Base-by-base conservation (phyloP, 2,113 vertebrate genomes). In the Apistogramma diplotaenia region DNA sequence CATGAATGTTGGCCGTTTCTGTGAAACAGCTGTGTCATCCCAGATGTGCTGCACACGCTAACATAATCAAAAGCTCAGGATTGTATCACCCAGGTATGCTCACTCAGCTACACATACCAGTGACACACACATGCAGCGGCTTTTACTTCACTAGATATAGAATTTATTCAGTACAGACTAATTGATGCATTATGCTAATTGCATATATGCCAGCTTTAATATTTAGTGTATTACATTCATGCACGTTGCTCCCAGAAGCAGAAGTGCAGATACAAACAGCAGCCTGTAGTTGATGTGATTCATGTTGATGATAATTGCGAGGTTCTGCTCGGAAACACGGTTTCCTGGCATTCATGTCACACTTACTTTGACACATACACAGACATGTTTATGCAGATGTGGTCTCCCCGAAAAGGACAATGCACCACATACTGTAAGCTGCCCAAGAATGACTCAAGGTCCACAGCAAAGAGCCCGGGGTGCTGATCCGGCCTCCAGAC, bases 71-170 rank as follows among this genome's bases (percentile, higher is more conserved):
- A 85, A 85, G 55, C 88, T 87, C 82, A 61, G 80, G 86, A 89
- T 89, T 89, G 87, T 88, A 88, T 85, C 90, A 90, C 80, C 84
- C 79, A 78, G 79, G 88, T 88, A 88, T 58, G 85, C 83, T 65
- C 83, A 67, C 72, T 70, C 27, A n/a, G 76, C 75, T 88, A 5
- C 51, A 21, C 8, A 4, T 70, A 31, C 18, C 49, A 6, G 29
- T 70, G 23, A 70, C 49, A 51, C 43, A 70, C 43, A 46, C 12
- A 49, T 1, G 29, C 65, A 70, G 19, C 65, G 23, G 27, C 37
- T 73, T 80, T 60, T 23, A 40, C 18, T 25, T 37, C 25, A 67
- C 75, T 82, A 58, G 2, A 43, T 29, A 67, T 46, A 5, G 18
- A 29, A 21, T 76, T 8, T 46, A 16, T 76, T 57, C 57, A 31